Conservation (phyloP, 2,888 invertebrate genomes). For the Leucoma salicis region DNA sequence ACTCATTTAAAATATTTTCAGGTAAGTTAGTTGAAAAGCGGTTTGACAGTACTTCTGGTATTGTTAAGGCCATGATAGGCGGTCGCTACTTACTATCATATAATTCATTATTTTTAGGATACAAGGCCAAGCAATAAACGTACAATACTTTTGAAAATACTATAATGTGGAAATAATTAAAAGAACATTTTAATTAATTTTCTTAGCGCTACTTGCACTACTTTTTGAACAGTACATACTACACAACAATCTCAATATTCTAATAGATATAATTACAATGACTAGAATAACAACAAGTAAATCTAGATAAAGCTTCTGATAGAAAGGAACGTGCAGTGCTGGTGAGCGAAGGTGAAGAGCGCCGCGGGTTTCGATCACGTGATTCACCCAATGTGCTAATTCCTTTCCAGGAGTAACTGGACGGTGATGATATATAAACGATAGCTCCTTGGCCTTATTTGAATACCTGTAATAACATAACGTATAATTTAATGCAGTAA, state of each 20-base stretch:
- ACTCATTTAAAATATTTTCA: no score
- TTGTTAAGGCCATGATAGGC: no score
- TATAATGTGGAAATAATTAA: no score
- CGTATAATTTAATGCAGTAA: background rate
- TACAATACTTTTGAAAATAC: no score
- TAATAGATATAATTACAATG: background rate
- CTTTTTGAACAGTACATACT: background rate
- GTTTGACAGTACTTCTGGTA: no score
- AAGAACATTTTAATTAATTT: conserved; percentile 1
- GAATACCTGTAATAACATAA: conserved; percentile 37
- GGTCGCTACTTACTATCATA: no score
- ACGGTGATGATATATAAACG: conserved; percentile 45
- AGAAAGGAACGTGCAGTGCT: conserved; percentile 42
- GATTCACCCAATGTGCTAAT: conserved; percentile 49
- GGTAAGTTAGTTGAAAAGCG: no score
- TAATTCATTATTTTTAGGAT: no score
- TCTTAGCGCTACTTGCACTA: background rate
- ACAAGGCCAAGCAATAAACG: no score
- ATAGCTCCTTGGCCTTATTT: conserved; percentile 37
- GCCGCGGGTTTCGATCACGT: conserved; percentile 43
- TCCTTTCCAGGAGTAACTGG: conserved; percentile 39
- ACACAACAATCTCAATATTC: background rate
- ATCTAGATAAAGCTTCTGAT: conserved; percentile 51
- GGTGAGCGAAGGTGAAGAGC: conserved; percentile 48
- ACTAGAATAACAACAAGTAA: conserved; percentile 6